Evolutionary conservation across 2,113 vertebrate genomes (phyloP).

Genomic region (Apaloderma vittatum): DNA sequence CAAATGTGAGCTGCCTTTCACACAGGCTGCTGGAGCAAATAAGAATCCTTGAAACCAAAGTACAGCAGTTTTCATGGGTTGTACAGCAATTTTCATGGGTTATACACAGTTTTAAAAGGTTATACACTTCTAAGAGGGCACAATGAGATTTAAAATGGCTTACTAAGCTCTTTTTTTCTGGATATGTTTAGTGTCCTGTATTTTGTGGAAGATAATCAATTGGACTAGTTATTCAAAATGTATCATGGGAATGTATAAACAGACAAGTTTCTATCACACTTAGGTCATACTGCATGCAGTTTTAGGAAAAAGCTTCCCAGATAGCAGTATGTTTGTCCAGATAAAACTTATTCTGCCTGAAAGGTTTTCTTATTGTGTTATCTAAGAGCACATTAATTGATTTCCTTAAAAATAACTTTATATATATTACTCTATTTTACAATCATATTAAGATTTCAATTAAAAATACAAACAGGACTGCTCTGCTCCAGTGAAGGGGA

Average conservation of each 20-base stretch:
- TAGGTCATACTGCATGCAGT: background rate
- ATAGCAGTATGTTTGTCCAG: background rate
- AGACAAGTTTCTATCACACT: background rate
- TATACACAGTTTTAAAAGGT: background rate
- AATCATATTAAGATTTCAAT: background rate
- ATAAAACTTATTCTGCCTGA: background rate
- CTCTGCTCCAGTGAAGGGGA: background rate
- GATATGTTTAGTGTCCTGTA: background rate
- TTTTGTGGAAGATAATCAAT: background rate
- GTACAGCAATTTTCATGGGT: fast-evolving
- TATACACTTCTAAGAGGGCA: background rate
- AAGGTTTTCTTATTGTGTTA: background rate
- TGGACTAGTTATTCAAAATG: background rate
- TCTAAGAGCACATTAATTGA: background rate
- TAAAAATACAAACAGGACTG: background rate
- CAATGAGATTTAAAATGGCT: background rate
- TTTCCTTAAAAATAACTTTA: background rate
- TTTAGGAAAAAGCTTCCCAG: background rate
- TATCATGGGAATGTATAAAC: background rate
- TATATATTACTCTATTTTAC: background rate
- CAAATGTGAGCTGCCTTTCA: background rate
- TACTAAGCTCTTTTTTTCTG: background rate
- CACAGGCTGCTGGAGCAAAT: background rate
- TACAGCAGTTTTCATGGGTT: background rate
- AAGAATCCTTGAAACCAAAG: background rate